Percentiles rank a stretch among this genome's conserved stretches.
phyloP scores from a whole-genome alignment of 2,113 vertebrate species.

The Solenodon paradoxus region DNA sequence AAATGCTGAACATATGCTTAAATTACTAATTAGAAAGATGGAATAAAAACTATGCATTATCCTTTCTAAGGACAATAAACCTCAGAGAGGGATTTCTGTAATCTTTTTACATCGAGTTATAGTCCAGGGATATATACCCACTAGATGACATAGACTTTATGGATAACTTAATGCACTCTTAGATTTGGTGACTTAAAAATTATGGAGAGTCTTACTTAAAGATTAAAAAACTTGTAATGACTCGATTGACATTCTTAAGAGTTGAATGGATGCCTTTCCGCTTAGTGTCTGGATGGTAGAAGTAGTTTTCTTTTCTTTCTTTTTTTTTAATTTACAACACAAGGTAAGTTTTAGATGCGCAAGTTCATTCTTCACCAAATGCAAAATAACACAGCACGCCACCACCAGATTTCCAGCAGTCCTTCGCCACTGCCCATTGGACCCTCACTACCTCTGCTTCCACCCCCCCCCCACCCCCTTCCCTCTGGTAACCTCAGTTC shows the following conservation, averaged over 20 bases:
- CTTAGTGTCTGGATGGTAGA: not conserved
- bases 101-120: conserved; percentile 71
- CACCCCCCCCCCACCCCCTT: no score
- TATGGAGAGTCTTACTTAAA: not conserved
- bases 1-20: conserved; percentile 92
- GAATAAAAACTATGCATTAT: conserved; percentile 86
- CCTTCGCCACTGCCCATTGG: no score
- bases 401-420: no score
- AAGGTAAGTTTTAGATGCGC: no score
- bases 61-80: conserved; percentile 85
- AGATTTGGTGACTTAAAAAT: conserved; percentile 37
- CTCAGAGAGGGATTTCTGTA: conserved; percentile 63
- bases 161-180: conserved; percentile 66
- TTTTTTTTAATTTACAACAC: no score
- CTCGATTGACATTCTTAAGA: not conserved
- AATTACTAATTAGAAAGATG: conserved; percentile 90
- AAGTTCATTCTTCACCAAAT: no score
- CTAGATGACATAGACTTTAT: conserved; percentile 10
- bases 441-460: no score
- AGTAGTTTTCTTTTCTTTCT: no score
- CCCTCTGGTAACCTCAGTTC: no score
- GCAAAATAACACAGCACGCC: no score
- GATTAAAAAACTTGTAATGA: not conserved
- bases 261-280: not conserved
- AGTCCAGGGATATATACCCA: conserved; percentile 59